phyloP scores from a whole-genome alignment of 1,140 invertebrate species.

The Globodera ellingtonae region DNA sequence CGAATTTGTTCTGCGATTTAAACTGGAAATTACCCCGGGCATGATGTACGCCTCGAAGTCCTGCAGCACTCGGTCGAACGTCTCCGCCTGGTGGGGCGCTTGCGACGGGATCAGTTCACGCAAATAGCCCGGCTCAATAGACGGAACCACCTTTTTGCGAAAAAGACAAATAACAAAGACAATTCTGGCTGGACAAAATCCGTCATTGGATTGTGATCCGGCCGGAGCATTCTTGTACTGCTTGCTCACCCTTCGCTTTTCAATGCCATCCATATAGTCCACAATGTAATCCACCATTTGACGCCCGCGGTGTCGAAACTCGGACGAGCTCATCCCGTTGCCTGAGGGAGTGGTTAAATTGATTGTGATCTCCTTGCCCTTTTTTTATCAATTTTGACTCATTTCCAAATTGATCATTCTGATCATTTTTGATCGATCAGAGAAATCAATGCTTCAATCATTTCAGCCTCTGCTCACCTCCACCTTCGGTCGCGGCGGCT shows the following conservation, averaged over 20 bases:
- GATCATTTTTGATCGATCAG: too few species aligned
- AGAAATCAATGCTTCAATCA: background rate
- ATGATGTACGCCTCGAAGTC: conserved; percentile 95
- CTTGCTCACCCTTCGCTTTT: conserved; percentile 70
- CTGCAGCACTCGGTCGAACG: conserved; percentile 87
- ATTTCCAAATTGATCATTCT: background rate
- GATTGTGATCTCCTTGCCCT: too few species aligned
- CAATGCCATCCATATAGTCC: conserved; percentile 85
- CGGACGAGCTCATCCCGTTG: conserved; percentile 79
- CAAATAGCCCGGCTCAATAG: conserved; percentile 74
- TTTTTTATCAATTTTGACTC: too few species aligned
- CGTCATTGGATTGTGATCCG: too few species aligned
- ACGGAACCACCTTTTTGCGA: conserved; percentile 22
- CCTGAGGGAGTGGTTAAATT: background rate
- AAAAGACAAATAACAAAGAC: background rate
- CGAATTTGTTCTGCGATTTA: background rate
- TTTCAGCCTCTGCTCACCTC: background rate
- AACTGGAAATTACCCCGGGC: conserved; percentile 77
- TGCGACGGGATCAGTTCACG: conserved; percentile 77
- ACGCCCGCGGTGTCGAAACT: conserved; percentile 84
- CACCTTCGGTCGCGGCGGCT: background rate
- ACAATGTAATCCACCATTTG: conserved; percentile 98
- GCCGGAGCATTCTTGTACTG: background rate
- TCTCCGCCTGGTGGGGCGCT: conserved; percentile 82
- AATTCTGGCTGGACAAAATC: too few species aligned